Evolutionary conservation across 2,797 vertebrate genomes (phyloP).

Genomic region (Lagocephalus sceleratus): DNA sequence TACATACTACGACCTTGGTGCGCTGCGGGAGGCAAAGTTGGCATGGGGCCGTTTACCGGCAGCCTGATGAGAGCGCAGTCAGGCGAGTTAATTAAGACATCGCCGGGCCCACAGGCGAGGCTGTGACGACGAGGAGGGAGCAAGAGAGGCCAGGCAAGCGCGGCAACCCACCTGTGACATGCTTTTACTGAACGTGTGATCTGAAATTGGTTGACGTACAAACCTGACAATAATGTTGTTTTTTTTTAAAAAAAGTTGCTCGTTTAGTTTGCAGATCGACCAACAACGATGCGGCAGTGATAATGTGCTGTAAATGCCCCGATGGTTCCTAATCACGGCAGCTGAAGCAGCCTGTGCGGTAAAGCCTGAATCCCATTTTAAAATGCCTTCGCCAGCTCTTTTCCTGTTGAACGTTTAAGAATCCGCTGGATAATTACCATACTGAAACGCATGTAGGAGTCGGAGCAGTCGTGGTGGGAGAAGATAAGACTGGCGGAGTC

Average conservation of each 20-base stretch:
- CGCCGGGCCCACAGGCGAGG: slow-evolving; percentile 58
- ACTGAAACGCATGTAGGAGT: slow-evolving; percentile 75
- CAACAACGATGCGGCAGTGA: slow-evolving; percentile 57
- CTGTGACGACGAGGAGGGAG: slow-evolving; percentile 42
- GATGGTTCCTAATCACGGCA: slow-evolving; percentile 56
- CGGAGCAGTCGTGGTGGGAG: slow-evolving; percentile 57
- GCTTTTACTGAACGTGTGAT: no score
- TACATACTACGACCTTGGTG: slow-evolving; percentile 69
- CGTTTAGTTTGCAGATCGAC: slow-evolving; percentile 46
- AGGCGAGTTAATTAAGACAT: slow-evolving; percentile 77
- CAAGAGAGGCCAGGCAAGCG: slow-evolving; percentile 30
- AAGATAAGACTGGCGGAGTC: slow-evolving; percentile 65
- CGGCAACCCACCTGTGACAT: neutral
- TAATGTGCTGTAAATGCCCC: slow-evolving; percentile 55
- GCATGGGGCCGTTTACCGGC: slow-evolving; percentile 69
- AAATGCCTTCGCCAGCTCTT: slow-evolving; percentile 62
- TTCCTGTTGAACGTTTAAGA: slow-evolving; percentile 62
- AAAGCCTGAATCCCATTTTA: slow-evolving; percentile 63
- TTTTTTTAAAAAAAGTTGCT: no score
- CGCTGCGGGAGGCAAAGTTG: slow-evolving; percentile 64
- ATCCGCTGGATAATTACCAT: slow-evolving; percentile 70
- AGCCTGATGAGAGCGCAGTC: slow-evolving; percentile 75
- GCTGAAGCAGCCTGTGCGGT: slow-evolving; percentile 56
- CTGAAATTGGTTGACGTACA: no score
- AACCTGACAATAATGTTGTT: no score